Percentiles rank a stretch among this genome's conserved stretches.
These are phyloP conservation scores for Hirtodrosophila alboralis DNA, from an alignment of 2,888 invertebrate species.

Conservation along the genomic window DNA sequence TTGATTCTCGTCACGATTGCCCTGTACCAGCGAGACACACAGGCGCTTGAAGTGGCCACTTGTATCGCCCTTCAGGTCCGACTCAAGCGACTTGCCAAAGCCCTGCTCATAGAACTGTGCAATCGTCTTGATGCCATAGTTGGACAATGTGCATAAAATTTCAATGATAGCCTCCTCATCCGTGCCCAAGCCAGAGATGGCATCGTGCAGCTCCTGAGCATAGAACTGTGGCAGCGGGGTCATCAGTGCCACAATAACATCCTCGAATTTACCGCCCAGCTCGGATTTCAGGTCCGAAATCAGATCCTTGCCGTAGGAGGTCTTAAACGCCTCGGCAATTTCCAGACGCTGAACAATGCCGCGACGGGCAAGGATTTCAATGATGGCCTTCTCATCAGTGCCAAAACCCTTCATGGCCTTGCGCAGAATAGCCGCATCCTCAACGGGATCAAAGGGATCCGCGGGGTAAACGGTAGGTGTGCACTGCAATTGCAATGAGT, in stretches of 20 bases:
- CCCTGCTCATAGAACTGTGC: slow-evolving; percentile 93
- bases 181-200: slow-evolving; percentile 93
- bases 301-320: slow-evolving; percentile 94
- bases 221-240: slow-evolving; percentile 95
- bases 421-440: slow-evolving; percentile 92
- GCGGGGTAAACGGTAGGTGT: slow-evolving; percentile 95
- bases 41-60: slow-evolving; percentile 97
- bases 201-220: slow-evolving; percentile 94
- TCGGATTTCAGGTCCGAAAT: slow-evolving; percentile 94
- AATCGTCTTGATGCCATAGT: slow-evolving; percentile 94
- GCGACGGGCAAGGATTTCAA: slow-evolving; percentile 93
- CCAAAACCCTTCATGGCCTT: slow-evolving; percentile 97
- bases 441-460: slow-evolving; percentile 92
- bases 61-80: slow-evolving; percentile 95
- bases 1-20: slow-evolving; percentile 94
- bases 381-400: slow-evolving; percentile 95
- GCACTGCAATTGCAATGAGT: slow-evolving; percentile 85
- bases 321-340: slow-evolving; percentile 95
- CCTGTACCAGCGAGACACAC: slow-evolving; percentile 93
- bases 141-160: slow-evolving; percentile 95
- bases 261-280: slow-evolving; percentile 94
- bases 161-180: slow-evolving; percentile 96
- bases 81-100: slow-evolving; percentile 92
- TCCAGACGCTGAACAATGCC: slow-evolving; percentile 95
- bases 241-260: slow-evolving; percentile 95